Percentiles rank a stretch among this genome's conserved stretches.
Conservation (phyloP, 2,888 invertebrate species). For the Xestia c-nigrum region DNA sequence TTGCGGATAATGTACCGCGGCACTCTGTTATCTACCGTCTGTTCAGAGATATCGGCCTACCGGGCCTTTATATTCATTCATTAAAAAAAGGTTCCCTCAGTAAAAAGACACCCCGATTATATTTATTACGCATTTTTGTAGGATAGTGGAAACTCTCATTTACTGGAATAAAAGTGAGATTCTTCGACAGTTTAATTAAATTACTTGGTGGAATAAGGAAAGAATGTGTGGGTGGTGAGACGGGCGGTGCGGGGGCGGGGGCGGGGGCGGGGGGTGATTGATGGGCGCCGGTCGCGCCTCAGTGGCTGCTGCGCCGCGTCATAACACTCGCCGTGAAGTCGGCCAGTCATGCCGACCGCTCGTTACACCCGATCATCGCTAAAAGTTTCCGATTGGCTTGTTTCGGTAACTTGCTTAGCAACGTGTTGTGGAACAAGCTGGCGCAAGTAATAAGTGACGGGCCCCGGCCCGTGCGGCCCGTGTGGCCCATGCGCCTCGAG, state of each 20-base stretch:
- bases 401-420: slow-evolving; percentile 18
- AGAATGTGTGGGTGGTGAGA: slow-evolving; percentile 37
- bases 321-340: slow-evolving; percentile 11
- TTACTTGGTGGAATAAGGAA: slow-evolving; percentile 54
- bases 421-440: slow-evolving; percentile 10
- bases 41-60: slow-evolving; percentile 3
- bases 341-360: slow-evolving; percentile 22
- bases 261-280: slow-evolving; percentile 27
- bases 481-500: not conserved
- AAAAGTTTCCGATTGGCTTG: slow-evolving; percentile 13
- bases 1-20: not conserved
- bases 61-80: not conserved
- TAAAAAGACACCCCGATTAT: slow-evolving; percentile 1
- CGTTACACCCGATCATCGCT: slow-evolving; percentile 31
- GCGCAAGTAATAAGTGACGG: slow-evolving; percentile 17
- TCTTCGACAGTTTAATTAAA: slow-evolving; percentile 65
- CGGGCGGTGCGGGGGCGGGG: not conserved
- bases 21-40: not conserved
- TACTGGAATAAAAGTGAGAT: slow-evolving; percentile 55
- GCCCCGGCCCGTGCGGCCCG: not conserved
- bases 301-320: slow-evolving; percentile 30
- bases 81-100: slow-evolving; percentile 2
- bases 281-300: slow-evolving; percentile 34
- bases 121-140: slow-evolving; percentile 21
- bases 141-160: slow-evolving; percentile 43